Evolutionary conservation across 2,797 vertebrate species (phyloP).

Genomic region (Rhinichthys osculus): DNA sequence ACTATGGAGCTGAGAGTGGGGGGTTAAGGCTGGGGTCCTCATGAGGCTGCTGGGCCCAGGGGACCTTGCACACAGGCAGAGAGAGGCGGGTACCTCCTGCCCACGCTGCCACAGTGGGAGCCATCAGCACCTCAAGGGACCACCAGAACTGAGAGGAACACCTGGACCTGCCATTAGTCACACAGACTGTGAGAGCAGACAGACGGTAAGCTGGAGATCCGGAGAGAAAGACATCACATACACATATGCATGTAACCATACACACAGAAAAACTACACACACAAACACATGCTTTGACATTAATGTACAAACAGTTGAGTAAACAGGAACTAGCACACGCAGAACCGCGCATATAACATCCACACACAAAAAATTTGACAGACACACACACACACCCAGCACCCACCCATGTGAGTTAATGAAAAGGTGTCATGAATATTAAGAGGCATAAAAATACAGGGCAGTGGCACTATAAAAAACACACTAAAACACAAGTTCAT

Average conservation of each 20-base stretch:
- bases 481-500: slow-evolving; percentile 27
- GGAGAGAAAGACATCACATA: slow-evolving; percentile 63
- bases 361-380: background rate
- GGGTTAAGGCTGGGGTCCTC: slow-evolving; percentile 53
- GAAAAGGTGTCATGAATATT: slow-evolving; percentile 56
- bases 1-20: slow-evolving; percentile 49
- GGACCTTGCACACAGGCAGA: slow-evolving; percentile 75
- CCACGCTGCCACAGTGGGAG: slow-evolving; percentile 68
- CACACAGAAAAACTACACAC: slow-evolving; percentile 45
- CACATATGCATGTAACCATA: slow-evolving; percentile 54
- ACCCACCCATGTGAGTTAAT: slow-evolving; percentile 27
- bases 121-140: slow-evolving; percentile 71
- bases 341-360: slow-evolving; percentile 15
- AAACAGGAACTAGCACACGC: slow-evolving; percentile 54
- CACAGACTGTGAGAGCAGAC: slow-evolving; percentile 79
- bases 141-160: slow-evolving; percentile 79
- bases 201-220: slow-evolving; percentile 75
- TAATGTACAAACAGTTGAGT: slow-evolving; percentile 58
- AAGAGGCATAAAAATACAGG: slow-evolving; percentile 49
- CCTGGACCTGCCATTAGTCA: slow-evolving; percentile 86
- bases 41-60: slow-evolving; percentile 64
- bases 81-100: slow-evolving; percentile 80
- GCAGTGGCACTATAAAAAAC: slow-evolving; percentile 23
- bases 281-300: slow-evolving; percentile 53
- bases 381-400: slow-evolving; percentile 20